phyloP scores from a whole-genome alignment of 1,140 invertebrate species.

The Nephila pilipes region DNA sequence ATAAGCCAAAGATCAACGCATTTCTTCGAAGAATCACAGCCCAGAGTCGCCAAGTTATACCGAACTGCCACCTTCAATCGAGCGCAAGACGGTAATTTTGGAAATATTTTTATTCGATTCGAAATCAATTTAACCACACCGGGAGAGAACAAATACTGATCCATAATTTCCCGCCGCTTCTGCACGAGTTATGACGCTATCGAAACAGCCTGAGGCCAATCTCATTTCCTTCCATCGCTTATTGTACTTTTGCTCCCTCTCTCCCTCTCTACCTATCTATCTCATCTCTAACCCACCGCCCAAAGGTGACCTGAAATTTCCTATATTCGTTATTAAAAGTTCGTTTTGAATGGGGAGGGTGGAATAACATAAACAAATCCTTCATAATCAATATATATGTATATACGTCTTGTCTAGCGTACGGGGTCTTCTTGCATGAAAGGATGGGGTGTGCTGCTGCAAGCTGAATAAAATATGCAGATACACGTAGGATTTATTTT shows the following conservation, averaged over 20 bases:
- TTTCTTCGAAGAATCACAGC: too few relatives aligned
- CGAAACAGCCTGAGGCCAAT: conserved; percentile 7
- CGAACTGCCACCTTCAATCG: not conserved
- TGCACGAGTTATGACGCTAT: conserved; percentile 2
- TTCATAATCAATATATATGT: conserved; percentile 9
- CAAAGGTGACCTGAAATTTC: conserved; percentile 1
- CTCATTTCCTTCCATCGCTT: not conserved
- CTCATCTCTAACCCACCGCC: not conserved
- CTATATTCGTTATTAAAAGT: conserved; percentile 7
- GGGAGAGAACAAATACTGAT: conserved; percentile 8
- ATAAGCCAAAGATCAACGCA: too few relatives aligned
- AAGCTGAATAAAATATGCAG: conserved; percentile 20
- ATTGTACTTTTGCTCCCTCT: too few relatives aligned
- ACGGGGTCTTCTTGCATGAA: not conserved
- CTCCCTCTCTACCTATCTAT: not conserved
- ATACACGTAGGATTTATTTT: conserved; percentile 33
- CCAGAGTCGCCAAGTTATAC: not conserved
- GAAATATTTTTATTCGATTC: conserved; percentile 26
- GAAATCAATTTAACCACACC: conserved; percentile 30
- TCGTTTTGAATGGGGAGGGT: not conserved
- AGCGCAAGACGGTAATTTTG: not conserved
- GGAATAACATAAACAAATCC: not conserved
- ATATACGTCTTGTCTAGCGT: not conserved
- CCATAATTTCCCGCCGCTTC: conserved; percentile 3
- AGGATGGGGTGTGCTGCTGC: not conserved